Percentiles rank a stretch among this genome's conserved stretches.
Evolutionary conservation across 2,797 vertebrate species (phyloP).

Genomic region (Xenentodon cancila): DNA sequence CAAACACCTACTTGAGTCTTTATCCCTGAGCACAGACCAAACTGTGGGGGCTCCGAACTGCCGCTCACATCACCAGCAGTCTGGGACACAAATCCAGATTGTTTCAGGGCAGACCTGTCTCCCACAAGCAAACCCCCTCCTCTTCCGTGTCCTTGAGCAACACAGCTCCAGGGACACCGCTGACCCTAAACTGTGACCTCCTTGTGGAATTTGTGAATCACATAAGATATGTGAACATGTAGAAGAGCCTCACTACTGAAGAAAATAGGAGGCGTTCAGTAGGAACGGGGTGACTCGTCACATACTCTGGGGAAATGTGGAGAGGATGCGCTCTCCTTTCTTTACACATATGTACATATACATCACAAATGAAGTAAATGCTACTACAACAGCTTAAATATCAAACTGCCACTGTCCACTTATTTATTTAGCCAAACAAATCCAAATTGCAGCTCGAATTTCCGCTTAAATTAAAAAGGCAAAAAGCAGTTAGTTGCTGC

Average conservation of each 20-base stretch:
- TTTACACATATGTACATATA: no score
- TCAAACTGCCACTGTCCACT: no score
- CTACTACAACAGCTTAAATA: no score
- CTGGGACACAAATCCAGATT: neutral
- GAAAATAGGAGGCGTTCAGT: slow-evolving; percentile 44
- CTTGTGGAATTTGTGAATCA: slow-evolving; percentile 42
- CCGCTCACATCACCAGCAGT: neutral
- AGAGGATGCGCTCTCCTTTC: slow-evolving; percentile 41
- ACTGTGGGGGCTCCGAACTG: neutral
- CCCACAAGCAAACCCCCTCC: neutral
- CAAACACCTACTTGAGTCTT: slow-evolving; percentile 14
- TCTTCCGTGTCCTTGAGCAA: slow-evolving; percentile 37
- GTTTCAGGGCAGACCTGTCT: neutral
- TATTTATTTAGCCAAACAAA: no score
- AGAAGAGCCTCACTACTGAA: slow-evolving; percentile 23
- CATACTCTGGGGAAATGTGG: slow-evolving; percentile 53
- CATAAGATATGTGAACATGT: slow-evolving; percentile 35
- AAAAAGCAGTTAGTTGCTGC: no score
- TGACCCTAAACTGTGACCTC: slow-evolving; percentile 54
- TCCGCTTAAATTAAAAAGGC: no score
- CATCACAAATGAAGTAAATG: no score
- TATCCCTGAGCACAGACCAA: slow-evolving; percentile 4
- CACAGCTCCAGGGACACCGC: slow-evolving; percentile 30
- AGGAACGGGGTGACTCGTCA: slow-evolving; percentile 36
- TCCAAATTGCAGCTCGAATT: no score